A percentile compares a stretch with the other conserved stretches of the same genome.
These are phyloP conservation scores for Charanyca ferruginea DNA, from an alignment of 2,888 invertebrate species.

Conservation along the genomic window DNA sequence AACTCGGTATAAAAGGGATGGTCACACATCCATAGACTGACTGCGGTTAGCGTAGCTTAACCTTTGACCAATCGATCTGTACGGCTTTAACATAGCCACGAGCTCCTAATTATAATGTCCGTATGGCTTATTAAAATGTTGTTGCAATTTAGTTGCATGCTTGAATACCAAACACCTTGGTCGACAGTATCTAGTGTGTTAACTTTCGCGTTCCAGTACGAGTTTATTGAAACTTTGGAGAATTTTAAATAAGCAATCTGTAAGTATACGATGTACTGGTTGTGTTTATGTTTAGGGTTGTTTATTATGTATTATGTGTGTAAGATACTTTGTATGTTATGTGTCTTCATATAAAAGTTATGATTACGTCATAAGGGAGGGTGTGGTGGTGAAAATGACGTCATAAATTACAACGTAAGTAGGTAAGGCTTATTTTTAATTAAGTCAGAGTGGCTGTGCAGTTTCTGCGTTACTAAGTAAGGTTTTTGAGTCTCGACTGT, in stretches of 20 bases:
- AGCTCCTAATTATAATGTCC: no score
- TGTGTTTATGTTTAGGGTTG: slow-evolving; percentile 29
- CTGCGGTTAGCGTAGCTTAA: no score
- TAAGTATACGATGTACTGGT: slow-evolving; percentile 30
- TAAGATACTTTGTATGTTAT: slow-evolving; percentile 10
- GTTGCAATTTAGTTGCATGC: background rate
- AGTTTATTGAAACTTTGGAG: slow-evolving; percentile 42
- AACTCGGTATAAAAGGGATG: no score
- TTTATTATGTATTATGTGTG: slow-evolving; percentile 32
- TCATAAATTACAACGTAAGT: background rate
- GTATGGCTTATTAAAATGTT: no score
- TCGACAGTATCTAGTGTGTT: slow-evolving; percentile 22
- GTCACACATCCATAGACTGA: no score
- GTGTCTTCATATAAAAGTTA: slow-evolving; percentile 33
- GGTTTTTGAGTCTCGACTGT: background rate
- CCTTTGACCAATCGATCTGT: no score
- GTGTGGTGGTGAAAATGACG: slow-evolving; percentile 2
- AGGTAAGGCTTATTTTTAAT: slow-evolving; percentile 3
- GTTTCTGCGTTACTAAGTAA: background rate
- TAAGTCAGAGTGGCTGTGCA: background rate
- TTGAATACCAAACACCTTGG: background rate
- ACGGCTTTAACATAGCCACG: no score
- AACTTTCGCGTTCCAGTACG: slow-evolving; percentile 48
- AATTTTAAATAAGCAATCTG: slow-evolving; percentile 56
- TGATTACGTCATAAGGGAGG: slow-evolving; percentile 3